These are phyloP conservation scores for Zaprionus obscuricornis DNA, from an alignment of 2,888 invertebrate species.

Conservation along the genomic window DNA sequence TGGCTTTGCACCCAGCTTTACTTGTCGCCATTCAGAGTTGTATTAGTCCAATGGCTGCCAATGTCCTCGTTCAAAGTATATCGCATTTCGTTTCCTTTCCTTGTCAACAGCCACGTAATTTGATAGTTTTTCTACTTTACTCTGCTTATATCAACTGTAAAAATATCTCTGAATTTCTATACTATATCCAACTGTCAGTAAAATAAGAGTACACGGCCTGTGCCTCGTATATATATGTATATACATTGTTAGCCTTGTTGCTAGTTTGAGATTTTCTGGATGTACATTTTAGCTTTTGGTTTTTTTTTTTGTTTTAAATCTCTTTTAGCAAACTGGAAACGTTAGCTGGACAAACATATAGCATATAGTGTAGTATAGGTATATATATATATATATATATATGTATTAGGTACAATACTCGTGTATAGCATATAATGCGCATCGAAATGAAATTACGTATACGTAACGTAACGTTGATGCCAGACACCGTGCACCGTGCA, in stretches of 20 bases:
- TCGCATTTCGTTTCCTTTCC: conserved; percentile 15
- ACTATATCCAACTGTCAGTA: conserved; percentile 11
- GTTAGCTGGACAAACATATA: conserved; percentile 21
- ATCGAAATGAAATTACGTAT: conserved; percentile 69
- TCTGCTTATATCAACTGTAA: conserved; percentile 51
- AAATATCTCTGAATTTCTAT: conserved; percentile 53
- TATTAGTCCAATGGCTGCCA: conserved; percentile 49
- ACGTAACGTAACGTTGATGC: conserved; percentile 57
- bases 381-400: conserved; percentile 14
- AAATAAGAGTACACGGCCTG: too few species aligned
- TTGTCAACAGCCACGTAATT: conserved; percentile 71
- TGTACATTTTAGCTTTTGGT: conserved; percentile 25
- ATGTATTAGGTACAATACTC: neutral
- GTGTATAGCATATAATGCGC: conserved; percentile 57
- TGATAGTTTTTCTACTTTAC: conserved; percentile 74
- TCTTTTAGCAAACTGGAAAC: neutral
- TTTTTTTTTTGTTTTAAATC: conserved; percentile 1
- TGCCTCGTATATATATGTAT: neutral
- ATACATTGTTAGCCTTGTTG: conserved; percentile 44
- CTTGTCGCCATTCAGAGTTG: conserved; percentile 32
- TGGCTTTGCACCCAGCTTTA: conserved; percentile 33
- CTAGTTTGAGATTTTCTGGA: conserved; percentile 52
- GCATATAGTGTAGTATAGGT: too few species aligned
- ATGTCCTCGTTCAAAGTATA: conserved; percentile 1
- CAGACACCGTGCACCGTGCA: conserved; percentile 14